These are phyloP conservation scores for Stigmatopora nigra DNA, from an alignment of 2,113 vertebrate genomes.

Conservation along the genomic window DNA sequence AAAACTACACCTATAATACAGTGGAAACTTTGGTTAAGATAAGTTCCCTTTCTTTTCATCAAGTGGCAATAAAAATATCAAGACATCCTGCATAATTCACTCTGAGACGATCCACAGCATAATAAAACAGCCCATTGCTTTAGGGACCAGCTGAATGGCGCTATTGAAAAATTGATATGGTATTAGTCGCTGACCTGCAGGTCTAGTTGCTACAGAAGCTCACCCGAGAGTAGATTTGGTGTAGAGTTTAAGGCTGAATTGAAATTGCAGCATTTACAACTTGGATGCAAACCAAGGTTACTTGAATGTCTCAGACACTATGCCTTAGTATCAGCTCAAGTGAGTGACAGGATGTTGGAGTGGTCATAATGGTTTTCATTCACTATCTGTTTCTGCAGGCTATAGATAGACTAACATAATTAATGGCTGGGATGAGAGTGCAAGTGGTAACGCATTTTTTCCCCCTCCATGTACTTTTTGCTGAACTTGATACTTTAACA, in stretches of 20 bases:
- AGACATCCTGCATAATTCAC: slow-evolving; percentile 1
- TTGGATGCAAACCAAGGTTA: slow-evolving; percentile 33
- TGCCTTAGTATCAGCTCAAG: slow-evolving; percentile 34
- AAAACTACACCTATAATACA: not conserved
- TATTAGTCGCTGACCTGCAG: not conserved
- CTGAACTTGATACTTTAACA: slow-evolving; percentile 1
- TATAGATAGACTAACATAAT: slow-evolving; percentile 61
- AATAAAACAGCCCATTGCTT: not conserved
- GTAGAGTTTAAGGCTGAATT: not conserved
- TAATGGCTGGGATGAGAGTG: slow-evolving; percentile 62
- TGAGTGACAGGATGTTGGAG: slow-evolving; percentile 45
- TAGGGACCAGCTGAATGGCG: not conserved
- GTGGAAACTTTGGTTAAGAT: not conserved
- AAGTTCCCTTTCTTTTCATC: not conserved
- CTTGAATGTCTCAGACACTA: slow-evolving; percentile 36
- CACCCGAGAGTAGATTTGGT: not conserved
- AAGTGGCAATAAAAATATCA: not conserved
- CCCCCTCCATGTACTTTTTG: not conserved
- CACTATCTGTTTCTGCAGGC: slow-evolving; percentile 62
- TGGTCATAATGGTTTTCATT: slow-evolving; percentile 64
- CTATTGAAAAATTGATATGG: not conserved
- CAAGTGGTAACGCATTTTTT: slow-evolving; percentile 8
- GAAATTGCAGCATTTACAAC: slow-evolving; percentile 15
- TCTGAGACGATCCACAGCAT: not conserved
- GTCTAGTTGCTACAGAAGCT: not conserved